These are phyloP conservation scores for Psilopsiagon aurifrons DNA, from an alignment of 2,113 vertebrate genomes.

Conservation along the genomic window DNA sequence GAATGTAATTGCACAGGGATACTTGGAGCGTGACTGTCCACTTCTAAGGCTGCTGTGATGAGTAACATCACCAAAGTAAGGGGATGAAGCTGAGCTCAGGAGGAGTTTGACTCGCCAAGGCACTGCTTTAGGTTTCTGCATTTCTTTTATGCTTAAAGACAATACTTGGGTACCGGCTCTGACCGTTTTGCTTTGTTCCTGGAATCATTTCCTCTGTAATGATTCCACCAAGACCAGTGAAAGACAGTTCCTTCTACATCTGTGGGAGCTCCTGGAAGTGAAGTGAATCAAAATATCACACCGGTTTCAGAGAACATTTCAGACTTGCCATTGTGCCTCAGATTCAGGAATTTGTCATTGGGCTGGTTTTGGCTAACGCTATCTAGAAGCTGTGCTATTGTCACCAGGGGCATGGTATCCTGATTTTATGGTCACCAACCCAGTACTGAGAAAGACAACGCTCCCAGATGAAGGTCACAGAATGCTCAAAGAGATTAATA, in stretches of 20 bases:
- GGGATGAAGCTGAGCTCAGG: neutral
- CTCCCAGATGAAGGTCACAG: neutral
- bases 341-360: rapidly evolving
- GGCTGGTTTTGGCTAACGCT: neutral
- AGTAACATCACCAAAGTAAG: neutral
- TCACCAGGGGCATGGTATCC: rapidly evolving
- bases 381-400: rapidly evolving
- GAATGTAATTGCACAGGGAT: neutral
- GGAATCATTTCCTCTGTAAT: neutral
- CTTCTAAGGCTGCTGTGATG: neutral
- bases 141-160: neutral
- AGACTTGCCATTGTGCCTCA: rapidly evolving
- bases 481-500: neutral
- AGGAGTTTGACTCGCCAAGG: neutral
- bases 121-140: neutral
- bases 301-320: neutral
- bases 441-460: neutral
- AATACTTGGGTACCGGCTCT: rapidly evolving
- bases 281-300: neutral
- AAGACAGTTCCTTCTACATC: neutral
- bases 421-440: no score
- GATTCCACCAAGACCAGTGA: neutral
- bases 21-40: neutral
- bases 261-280: neutral
- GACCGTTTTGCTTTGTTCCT: neutral